Base-by-base conservation (phyloP, 2,113 vertebrate species). In the Microcebus griseorufus region DNA sequence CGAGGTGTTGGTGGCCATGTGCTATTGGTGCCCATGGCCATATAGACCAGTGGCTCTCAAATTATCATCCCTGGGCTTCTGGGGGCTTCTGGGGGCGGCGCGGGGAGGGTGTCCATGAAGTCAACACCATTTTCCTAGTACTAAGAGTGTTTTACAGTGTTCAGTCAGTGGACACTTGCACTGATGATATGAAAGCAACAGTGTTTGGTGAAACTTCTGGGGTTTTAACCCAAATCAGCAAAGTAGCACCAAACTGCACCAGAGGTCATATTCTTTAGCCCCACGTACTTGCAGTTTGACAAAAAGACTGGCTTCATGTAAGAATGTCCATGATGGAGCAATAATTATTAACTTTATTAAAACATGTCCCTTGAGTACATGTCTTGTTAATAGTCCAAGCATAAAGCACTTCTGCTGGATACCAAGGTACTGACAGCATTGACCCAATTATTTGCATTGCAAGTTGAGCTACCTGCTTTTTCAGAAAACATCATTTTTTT, bases 341-440 rank as follows among this genome's bases (percentile, higher is more conserved):
- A 75, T 53, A 92, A 80, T 42, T 48, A 76, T 70, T 85, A 62
- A 79, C 82, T 90, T 88, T 95, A 92, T 84, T 94, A 88, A 88
- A 80, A 72, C 34, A 10, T 37, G 45, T 75, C 51, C 27, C 42
- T 79, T 82, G 48, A 86, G 37, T 64, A 64, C n/a, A 29, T 7
- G 17, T 62, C 42, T 93, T 85, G 12, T 64, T 83, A 93, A 62
- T 12, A 69, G 29, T 85, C 55, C 67, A 0, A 45, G 7, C 80
- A 81, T 72, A 81, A 62, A 86, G n/a, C 39, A 80, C 42, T 87
- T 81, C 67, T 76, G 86, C 32, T 79, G 70, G 8, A 53, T 85
- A 70, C 70, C n/a, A 2, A 62, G 69, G 58, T 67, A 55, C 32
- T 58, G 12, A 42, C 87, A 18, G 13, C 22, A 53, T 75, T 70